Evolutionary conservation across 2,113 vertebrate genomes (phyloP).

Genomic region (Rhynchomys soricoides): DNA sequence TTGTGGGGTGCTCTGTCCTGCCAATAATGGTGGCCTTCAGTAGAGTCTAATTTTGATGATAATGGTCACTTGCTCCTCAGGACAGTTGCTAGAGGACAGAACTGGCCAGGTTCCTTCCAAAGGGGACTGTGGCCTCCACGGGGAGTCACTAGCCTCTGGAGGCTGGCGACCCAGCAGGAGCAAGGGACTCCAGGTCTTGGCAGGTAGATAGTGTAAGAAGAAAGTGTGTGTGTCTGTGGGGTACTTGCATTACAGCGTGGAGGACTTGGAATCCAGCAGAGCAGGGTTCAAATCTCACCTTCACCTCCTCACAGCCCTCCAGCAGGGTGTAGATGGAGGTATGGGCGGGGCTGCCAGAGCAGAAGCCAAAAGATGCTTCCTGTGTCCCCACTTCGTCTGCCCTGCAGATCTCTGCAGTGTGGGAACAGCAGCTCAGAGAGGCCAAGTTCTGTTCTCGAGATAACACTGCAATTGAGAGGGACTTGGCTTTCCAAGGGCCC

Average conservation of each 20-base stretch:
- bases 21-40: not conserved
- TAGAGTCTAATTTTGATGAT: not conserved
- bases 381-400: not conserved
- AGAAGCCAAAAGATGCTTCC: not conserved
- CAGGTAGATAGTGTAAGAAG: not conserved
- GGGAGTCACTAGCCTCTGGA: not conserved
- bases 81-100: not conserved
- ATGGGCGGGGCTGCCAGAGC: not conserved
- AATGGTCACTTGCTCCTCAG: not conserved
- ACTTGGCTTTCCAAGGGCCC: not conserved
- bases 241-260: not conserved
- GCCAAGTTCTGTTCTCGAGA: not conserved
- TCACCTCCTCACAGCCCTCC: not conserved
- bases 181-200: not conserved
- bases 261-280: not conserved
- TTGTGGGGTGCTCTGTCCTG: not conserved
- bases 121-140: not conserved
- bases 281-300: not conserved
- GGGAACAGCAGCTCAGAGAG: slow-evolving; percentile 54
- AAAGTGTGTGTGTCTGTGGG: no score
- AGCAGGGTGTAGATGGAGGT: not conserved
- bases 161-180: not conserved
- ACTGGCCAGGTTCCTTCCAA: not conserved
- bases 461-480: not conserved
- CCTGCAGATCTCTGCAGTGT: not conserved